A percentile compares a stretch with the other conserved stretches of the same genome.
Evolutionary conservation across 2,888 invertebrate genomes (phyloP).

Genomic region (Drosophila barbarae): DNA sequence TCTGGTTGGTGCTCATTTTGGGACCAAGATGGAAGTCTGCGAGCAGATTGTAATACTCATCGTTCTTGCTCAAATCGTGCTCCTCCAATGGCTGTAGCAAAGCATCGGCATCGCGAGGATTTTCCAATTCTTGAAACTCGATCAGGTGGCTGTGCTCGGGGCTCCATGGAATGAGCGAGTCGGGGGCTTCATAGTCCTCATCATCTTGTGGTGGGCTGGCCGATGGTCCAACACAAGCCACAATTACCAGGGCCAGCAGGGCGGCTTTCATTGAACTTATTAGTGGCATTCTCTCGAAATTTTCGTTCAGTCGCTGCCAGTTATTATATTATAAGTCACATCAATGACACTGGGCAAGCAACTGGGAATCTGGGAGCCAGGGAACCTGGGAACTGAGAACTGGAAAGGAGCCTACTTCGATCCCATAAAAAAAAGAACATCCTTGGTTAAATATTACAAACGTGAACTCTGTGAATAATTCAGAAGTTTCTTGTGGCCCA

Average conservation of each 20-base stretch:
- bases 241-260: slow-evolving; percentile 32
- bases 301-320: slow-evolving; percentile 2
- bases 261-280: slow-evolving; percentile 50
- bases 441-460: neutral
- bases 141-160: neutral
- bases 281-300: slow-evolving; percentile 36
- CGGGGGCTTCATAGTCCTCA: neutral
- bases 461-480: neutral
- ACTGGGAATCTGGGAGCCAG: neutral
- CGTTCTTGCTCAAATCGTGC: neutral
- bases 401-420: neutral
- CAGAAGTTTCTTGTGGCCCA: neutral
- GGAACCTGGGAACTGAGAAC: neutral
- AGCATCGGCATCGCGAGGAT: neutral
- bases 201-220: neutral
- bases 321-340: neutral
- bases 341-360: neutral
- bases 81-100: slow-evolving; percentile 4
- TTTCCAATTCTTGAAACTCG: neutral
- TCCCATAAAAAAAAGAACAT: neutral
- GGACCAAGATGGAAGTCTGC: neutral
- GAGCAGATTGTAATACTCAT: neutral
- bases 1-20: neutral
- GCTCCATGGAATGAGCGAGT: neutral
- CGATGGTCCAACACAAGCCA: slow-evolving; percentile 18